Evolutionary conservation across 2,888 invertebrate genomes (phyloP).

Genomic region (Mesorhabditis belari): DNA sequence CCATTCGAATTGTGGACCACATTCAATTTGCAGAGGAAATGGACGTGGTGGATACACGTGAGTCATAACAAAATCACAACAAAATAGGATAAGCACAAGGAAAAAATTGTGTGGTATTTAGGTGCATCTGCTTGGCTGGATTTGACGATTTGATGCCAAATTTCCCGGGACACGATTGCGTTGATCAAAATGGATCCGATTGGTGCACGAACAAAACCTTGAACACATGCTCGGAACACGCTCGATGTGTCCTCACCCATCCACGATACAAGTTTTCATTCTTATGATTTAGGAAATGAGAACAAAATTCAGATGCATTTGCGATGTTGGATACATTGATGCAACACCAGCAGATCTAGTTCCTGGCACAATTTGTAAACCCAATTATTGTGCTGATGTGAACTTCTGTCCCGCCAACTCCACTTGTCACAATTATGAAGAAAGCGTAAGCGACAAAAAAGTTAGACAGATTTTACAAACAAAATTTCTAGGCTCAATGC

Average conservation of each 20-base stretch:
- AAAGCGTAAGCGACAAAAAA: too few relatives aligned
- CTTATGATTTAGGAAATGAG: background rate
- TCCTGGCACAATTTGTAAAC: conserved; percentile 55
- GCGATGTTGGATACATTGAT: background rate
- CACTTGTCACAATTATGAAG: conserved; percentile 75
- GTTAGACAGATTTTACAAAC: too few relatives aligned
- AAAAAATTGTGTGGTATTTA: background rate
- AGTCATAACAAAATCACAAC: background rate
- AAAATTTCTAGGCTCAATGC: conserved; percentile 24
- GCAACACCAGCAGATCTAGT: conserved; percentile 24
- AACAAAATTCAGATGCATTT: background rate
- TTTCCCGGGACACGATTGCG: conserved; percentile 33
- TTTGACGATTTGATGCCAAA: conserved; percentile 30
- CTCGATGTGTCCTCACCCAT: conserved; percentile 38
- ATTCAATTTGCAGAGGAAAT: conserved; percentile 32
- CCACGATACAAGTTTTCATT: conserved; percentile 30
- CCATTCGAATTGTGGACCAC: conserved; percentile 31
- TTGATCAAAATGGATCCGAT: conserved; percentile 33
- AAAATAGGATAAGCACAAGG: too few relatives aligned
- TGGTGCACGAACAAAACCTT: conserved; percentile 37
- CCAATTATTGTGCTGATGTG: conserved; percentile 47
- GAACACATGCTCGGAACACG: conserved; percentile 42
- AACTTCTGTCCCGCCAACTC: conserved; percentile 83
- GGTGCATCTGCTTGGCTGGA: conserved; percentile 6
- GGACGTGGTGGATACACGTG: conserved; percentile 10